Base-by-base conservation (phyloP, 2,797 vertebrate genomes). In the Gobio occitaniae region DNA sequence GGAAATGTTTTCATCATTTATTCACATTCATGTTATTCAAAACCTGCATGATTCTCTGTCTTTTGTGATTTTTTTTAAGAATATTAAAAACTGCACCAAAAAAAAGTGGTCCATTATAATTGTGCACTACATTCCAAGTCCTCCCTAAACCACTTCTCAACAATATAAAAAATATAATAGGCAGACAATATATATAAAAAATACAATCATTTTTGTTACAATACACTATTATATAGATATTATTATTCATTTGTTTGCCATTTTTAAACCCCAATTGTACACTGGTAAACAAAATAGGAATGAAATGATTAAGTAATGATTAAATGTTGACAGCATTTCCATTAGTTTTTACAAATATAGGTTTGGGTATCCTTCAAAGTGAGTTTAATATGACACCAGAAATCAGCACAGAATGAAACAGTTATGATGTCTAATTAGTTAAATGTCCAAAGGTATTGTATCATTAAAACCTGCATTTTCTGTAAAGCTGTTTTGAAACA, bases 1-100 rank as follows among this genome's bases (percentile, higher is more conserved):
- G 44, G 29, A 66, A 68, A 50, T 52, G 9, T 52, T 19, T 15
- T 68, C 47, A 25, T 68, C 12, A 38, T 63, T 44, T n/a, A n/a
- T n/a, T 78, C 76, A 63, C 21, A 63, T n/a, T 52, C 63, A 68
- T 61, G 38, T 44, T 38, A 29, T 52, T 80, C 29, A 80, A 61
- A 52, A 52, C 41, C 59, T 36, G 25, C 12, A 32, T 29, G 15
- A 4, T 61, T 63, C 12, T 56, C 11, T 78, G 21, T 17, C 1
- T 8, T 32, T 6, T 54, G 70, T 38, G 13, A 2, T 16, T n/a
- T 29, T 77, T 36, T 41, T 36, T 21, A 15, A 25, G 11, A 78
- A 61, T 78, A 61, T 78, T 44, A 2, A 61, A 78, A 56, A 56
- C 25, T 15, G 21, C 48, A 36, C 52, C 54, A 32, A 32, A 56